Base-by-base conservation (phyloP, 2,888 invertebrate genomes). In the Synergus japonicus region DNA sequence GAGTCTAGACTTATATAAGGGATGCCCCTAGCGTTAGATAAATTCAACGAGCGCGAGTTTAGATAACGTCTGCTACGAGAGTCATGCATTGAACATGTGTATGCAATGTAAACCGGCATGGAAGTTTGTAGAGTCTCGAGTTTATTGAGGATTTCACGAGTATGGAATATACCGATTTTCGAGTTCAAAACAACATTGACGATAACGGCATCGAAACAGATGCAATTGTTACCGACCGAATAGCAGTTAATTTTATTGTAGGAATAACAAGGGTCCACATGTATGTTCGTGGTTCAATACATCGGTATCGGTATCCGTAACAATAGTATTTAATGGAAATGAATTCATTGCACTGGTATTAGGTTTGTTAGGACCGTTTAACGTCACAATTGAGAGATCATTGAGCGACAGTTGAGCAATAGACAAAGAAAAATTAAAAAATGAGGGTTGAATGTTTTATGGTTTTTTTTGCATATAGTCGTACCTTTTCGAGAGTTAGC, bases 1-100 rank as follows among this genome's bases (percentile, higher is more conserved):
- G 78, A 77, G 80, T 82, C 82, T 82, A 79, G 82, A 83, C 83
- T 78, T 79, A 77, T 82, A 83, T 82, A 83, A 83, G 85, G 80
- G 80, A 81, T 77, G 83, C 81, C 82, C 81, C 80, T 67, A 80
- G 82, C 80, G 79, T 76, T 76, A 76, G 81, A 83, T 85, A 83
- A 85, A 85, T 85, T 83, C 83, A 78, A 65, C 76, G 80, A 69
- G 67, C 83, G 80, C 81, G 81, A 81, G 81, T 82, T 79, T 79
- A 84, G 82, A 84, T 82, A 84, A 83, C 83, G 79, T 82, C 82
- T 80, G 81, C 78, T 76, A 77, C 76, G 63, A 69, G 79, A 79
- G 63, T 77, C 79, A 67, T 73, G 54, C 54, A 73, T 73, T 54
- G 49, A 54, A 73, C 49, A 54, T 73, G 37, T 73, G n/a, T 49